Evolutionary conservation across 2,113 vertebrate species (phyloP).

Genomic region (Hippopotamus amphibius): DNA sequence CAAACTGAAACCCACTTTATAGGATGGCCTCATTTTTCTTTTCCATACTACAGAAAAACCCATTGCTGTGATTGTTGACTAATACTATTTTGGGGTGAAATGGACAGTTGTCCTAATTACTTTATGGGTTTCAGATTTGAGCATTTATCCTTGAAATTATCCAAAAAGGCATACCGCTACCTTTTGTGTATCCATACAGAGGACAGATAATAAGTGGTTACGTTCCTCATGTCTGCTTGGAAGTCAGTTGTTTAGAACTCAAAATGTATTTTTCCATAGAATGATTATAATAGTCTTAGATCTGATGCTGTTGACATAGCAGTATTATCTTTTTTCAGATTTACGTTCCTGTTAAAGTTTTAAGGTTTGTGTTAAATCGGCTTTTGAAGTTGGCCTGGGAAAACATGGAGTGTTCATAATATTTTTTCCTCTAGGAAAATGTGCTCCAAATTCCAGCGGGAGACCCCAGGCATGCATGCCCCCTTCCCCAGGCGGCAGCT

Average conservation of each 20-base stretch:
- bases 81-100: not conserved
- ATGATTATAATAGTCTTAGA: not conserved
- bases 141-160: not conserved
- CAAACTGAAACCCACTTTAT: not conserved
- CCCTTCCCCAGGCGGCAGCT: not conserved
- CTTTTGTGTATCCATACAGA: not conserved
- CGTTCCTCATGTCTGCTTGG: not conserved
- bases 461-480: not conserved
- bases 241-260: not conserved
- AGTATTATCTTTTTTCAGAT: not conserved
- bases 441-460: not conserved
- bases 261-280: not conserved
- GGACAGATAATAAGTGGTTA: not conserved
- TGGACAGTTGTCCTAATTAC: not conserved
- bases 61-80: not conserved
- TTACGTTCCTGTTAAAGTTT: not conserved
- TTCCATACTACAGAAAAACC: not conserved
- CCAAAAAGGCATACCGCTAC: not conserved
- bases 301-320: constrained; percentile 1
- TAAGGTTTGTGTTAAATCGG: not conserved
- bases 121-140: constrained; percentile 8
- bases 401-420: not conserved
- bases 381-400: not conserved
- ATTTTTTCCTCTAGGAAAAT: not conserved
- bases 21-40: not conserved